Percentiles rank a stretch among this genome's conserved stretches.
These are phyloP conservation scores for Himalopsyche anomala DNA, from an alignment of 2,888 invertebrate genomes.

Conservation along the genomic window DNA sequence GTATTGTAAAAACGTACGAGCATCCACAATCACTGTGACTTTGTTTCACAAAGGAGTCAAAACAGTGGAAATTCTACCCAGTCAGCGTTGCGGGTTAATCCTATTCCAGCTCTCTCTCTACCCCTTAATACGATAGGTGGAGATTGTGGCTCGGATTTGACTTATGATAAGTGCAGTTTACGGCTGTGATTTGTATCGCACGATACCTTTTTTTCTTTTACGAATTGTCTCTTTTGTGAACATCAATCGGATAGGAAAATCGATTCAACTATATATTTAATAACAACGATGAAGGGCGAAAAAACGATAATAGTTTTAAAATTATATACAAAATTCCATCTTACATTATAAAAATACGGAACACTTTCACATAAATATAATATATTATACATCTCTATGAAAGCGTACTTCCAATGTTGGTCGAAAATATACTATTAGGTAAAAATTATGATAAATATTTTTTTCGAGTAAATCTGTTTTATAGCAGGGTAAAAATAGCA, in stretches of 20 bases:
- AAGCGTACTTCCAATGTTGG: too few species aligned
- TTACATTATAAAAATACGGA: too few species aligned
- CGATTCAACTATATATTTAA: constrained; percentile 11
- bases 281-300: background rate
- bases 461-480: too few species aligned
- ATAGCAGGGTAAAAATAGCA: too few species aligned
- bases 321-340: too few species aligned
- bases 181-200: constrained; percentile 36
- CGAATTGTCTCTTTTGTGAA: constrained; percentile 21
- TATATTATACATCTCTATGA: too few species aligned
- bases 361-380: too few species aligned
- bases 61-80: constrained; percentile 38
- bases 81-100: constrained; percentile 38
- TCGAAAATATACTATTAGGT: too few species aligned
- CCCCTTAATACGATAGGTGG: constrained; percentile 40
- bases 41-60: constrained; percentile 2
- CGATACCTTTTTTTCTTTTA: background rate
- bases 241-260: background rate
- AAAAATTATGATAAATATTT: too few species aligned
- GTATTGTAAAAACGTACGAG: too few species aligned
- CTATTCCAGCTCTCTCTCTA: constrained; percentile 1
- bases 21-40: background rate
- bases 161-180: constrained; percentile 43
- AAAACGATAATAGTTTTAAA: too few species aligned
- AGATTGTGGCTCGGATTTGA: constrained; percentile 40